Evolutionary conservation across 2,113 vertebrate species (phyloP), one percentile per base, ranked within the genome.

Genomic region (Gopherus flavomarginatus): DNA sequence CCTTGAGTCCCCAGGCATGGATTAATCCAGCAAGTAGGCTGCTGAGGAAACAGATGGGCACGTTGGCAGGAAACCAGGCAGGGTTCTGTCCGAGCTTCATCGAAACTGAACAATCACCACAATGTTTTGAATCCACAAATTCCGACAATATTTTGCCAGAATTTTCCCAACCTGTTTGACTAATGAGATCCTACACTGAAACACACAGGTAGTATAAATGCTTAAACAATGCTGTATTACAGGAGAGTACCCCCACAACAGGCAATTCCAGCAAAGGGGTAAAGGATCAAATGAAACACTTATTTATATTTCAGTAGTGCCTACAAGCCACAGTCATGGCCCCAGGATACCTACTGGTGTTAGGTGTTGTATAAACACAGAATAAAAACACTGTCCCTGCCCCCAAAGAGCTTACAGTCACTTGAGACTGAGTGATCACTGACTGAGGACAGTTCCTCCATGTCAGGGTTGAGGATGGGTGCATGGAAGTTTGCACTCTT

Each of bases 291-390:
- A 42, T 0, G 0, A 85, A 65, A 35, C 89, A 29, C 83, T 95
- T 96, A 88, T 80, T 93, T 92, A 50, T 10, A 75, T 95, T 96
- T 94, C 95, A 90, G 65, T 95, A 95, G 57, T 90, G 92, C 90
- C 84, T 90, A 83, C 91, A 22, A 78, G 57, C 79, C 86, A 44
- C 65, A 42, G 94, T 62, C 91, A 52, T 87, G 35, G 75, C 62
- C 81, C 52, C 93, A n/a, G 85, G 72, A 0, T 83, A 72, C 57
- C 6, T 75, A 21, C 0, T n/a, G n/a, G 72, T 24, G 19, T 44
- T 2, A 69, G 56, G n/a, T 83, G 80, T 1, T 65, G 87, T 47
- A 92, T 86, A 95, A 88, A 96, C 56, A 75, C 7, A 81, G 84
- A 91, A 86, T 89, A 22, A 11, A 75, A 38, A 0, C 0, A 35